Evolutionary conservation across 2,113 vertebrate species (phyloP), one percentile per base, ranked within the genome.

Genomic region (Sialia sialis): DNA sequence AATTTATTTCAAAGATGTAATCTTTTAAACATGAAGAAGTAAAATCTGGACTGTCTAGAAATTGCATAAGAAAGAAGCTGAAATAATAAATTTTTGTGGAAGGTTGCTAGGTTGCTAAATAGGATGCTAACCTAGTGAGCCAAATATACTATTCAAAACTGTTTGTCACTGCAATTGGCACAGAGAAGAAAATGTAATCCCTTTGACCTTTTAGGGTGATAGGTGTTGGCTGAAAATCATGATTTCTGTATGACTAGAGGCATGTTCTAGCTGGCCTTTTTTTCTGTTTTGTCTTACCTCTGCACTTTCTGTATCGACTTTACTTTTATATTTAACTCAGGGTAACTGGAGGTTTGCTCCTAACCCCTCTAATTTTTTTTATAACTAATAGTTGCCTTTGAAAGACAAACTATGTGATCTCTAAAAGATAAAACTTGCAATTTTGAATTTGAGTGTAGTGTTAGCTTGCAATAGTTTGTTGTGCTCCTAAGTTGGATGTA

Each of bases 201-300:
- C 9, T 67, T 70, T 76, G 44, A 30, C 39, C 32, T 77, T 69
- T 64, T 34, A 23, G 18, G 36, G 25, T 76, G 58, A 46, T 49
- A 38, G 29, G 11, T 39, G 32, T 23, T 77, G 67, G n/a, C 14
- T 74, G 67, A 34, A 67, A 68, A 63, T 48, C 2, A 3, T 16
- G 14, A 54, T 79, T 78, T 75, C 82, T 67, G 0, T 63, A 13
- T 52, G 62, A 43, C 23, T 16, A 52, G 56, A 58, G 36, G 21
- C 34, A 54, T 6, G 1, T 84, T 78, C 15, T 87, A 23, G 29
- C 26, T 88, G 2, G 0, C 0, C 16, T 62, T 38, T 54, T 73
- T 52, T 59, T 16, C 21, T 76, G 3, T 44, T 75, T 58, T 74
- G 11, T 46, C 36, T 64, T 67, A 64, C 13, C 11, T 66, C 8